Percentiles rank a stretch among this genome's conserved stretches.
phyloP scores from a whole-genome alignment of 1,140 invertebrate species.

The Drosophila punjabiensis region DNA sequence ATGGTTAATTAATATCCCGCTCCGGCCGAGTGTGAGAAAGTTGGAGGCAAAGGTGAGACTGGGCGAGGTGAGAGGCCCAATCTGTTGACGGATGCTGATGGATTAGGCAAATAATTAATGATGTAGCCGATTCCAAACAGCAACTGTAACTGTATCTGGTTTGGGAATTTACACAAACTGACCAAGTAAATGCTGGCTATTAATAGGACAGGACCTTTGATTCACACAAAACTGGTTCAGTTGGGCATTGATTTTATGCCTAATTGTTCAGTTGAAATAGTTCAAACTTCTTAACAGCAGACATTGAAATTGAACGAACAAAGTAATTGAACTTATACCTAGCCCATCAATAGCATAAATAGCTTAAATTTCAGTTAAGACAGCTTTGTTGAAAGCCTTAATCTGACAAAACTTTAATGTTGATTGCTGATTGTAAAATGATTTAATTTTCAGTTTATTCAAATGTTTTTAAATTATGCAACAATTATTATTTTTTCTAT shows the following conservation, averaged over 20 bases:
- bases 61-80: conserved; percentile 50
- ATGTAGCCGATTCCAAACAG: conserved; percentile 28
- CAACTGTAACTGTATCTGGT: conserved; percentile 21
- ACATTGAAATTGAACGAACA: neutral
- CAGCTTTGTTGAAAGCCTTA: neutral
- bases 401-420: neutral
- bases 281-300: too few relatives aligned
- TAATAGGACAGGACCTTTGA: conserved; percentile 33
- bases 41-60: conserved; percentile 56
- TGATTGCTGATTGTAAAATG: neutral
- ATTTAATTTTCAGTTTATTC: too few relatives aligned
- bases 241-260: neutral
- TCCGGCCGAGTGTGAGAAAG: conserved; percentile 74
- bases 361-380: neutral
- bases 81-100: conserved; percentile 76
- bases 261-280: neutral
- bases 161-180: conserved; percentile 61
- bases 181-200: conserved; percentile 57
- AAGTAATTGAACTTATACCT: too few relatives aligned
- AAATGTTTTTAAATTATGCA: neutral
- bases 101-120: conserved; percentile 83
- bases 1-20: conserved; percentile 81
- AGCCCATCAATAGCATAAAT: too few relatives aligned
- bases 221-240: conserved; percentile 3
- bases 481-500: neutral